phyloP scores from a whole-genome alignment of 2,888 invertebrate genomes.

The Nomada goodeniana region DNA sequence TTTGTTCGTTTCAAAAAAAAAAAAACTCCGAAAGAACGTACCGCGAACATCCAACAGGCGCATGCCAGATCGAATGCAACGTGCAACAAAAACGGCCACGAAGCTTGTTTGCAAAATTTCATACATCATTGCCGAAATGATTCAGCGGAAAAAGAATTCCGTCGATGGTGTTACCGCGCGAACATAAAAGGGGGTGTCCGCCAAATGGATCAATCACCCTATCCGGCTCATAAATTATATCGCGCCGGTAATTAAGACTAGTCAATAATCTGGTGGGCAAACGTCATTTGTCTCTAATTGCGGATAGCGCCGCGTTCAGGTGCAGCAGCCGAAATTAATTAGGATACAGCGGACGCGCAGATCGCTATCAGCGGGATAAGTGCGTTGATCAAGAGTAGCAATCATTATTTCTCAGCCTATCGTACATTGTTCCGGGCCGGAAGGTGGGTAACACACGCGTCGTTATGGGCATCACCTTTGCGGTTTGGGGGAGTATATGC shows the following conservation, averaged over 20 bases:
- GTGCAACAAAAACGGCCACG: too few species aligned
- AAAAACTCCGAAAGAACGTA: too few species aligned
- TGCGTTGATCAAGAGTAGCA: constrained; percentile 6
- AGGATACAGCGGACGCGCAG: constrained; percentile 2
- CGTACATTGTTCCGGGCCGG: constrained; percentile 33
- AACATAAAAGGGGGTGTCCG: background rate
- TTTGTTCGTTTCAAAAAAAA: too few species aligned
- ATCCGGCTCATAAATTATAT: constrained; percentile 9
- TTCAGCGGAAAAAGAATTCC: too few species aligned
- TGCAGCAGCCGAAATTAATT: constrained; percentile 25
- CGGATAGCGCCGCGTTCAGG: background rate
- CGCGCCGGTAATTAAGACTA: constrained; percentile 8
- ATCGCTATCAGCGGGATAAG: constrained; percentile 22
- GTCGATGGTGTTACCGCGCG: background rate
- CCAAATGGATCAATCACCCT: background rate
- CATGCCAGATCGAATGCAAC: too few species aligned
- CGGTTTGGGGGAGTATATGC: background rate
- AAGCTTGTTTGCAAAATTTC: too few species aligned
- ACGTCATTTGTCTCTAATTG: constrained; percentile 5
- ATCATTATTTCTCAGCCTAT: constrained; percentile 33
- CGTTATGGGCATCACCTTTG: constrained; percentile 22
- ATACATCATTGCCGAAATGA: background rate
- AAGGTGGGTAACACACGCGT: constrained; percentile 31
- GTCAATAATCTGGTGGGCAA: background rate
- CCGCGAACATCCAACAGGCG: too few species aligned